Conservation (phyloP, 1,140 invertebrate species). For the Lanistes nyassanus region DNA sequence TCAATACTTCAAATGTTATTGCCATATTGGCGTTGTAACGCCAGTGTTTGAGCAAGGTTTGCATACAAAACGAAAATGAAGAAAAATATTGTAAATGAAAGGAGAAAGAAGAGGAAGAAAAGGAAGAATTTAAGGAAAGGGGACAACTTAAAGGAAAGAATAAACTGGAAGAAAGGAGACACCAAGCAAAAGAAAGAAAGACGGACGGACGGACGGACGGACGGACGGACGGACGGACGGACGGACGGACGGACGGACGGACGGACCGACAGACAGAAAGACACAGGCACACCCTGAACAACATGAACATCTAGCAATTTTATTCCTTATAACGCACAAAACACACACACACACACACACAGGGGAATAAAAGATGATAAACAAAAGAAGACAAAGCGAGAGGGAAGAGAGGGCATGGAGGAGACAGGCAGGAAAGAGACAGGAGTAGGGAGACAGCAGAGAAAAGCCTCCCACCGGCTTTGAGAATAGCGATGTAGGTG, state of each 20-base stretch:
- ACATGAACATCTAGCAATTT: not conserved
- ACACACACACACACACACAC: not conserved
- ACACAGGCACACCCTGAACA: constrained; percentile 6
- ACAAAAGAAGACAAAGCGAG: too few species aligned
- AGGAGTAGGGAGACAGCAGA: too few species aligned
- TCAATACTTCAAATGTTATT: not conserved
- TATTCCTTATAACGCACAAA: not conserved
- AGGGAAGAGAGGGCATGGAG: too few species aligned
- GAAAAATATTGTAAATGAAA: not conserved
- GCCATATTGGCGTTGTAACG: not conserved
- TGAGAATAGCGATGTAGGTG: constrained; percentile 69
- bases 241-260: not conserved
- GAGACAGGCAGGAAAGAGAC: too few species aligned
- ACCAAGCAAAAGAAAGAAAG: not conserved
- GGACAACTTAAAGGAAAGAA: too few species aligned
- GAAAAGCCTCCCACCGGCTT: constrained; percentile 62
- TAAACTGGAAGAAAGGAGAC: too few species aligned
- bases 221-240: not conserved
- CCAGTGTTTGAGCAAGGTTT: too few species aligned
- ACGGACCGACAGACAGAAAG: not conserved
- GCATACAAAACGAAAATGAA: not conserved
- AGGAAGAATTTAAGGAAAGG: not conserved
- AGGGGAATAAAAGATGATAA: too few species aligned
- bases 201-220: not conserved
- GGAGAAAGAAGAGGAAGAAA: not conserved